Percentiles rank a stretch among this genome's conserved stretches.
These are phyloP conservation scores for Tinamus guttatus DNA, from an alignment of 2,113 vertebrate genomes.

Conservation along the genomic window DNA sequence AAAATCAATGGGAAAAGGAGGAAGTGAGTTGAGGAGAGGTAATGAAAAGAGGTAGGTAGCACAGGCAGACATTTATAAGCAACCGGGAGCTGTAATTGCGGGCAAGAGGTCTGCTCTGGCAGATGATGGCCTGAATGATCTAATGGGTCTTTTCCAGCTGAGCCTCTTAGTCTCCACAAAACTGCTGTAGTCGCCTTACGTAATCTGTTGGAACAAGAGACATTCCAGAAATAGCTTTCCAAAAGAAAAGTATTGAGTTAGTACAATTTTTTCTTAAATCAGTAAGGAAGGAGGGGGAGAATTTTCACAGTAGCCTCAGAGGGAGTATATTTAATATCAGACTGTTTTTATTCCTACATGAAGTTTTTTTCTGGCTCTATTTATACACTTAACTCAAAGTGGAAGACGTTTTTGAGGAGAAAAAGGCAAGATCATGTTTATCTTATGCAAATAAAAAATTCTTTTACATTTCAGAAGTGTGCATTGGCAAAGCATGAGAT, in stretches of 20 bases:
- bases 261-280: neutral
- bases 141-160: conserved; percentile 7
- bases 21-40: neutral
- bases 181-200: neutral
- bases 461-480: neutral
- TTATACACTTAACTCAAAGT: neutral
- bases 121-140: neutral
- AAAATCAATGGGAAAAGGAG: neutral
- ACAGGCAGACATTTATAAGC: neutral
- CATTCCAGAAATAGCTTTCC: conserved; percentile 50
- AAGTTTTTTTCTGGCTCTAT: conserved; percentile 9
- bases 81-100: neutral
- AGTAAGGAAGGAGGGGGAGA: neutral
- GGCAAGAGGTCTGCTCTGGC: neutral
- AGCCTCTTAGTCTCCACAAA: neutral
- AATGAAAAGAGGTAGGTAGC: neutral
- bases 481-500: neutral
- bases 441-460: neutral
- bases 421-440: neutral
- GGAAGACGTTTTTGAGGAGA: neutral
- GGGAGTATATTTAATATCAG: neutral
- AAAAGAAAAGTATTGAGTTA: neutral
- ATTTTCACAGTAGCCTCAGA: neutral
- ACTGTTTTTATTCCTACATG: neutral
- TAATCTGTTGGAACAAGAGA: neutral